phyloP scores from a whole-genome alignment of 2,113 vertebrate species.

The Accipiter cooperii region DNA sequence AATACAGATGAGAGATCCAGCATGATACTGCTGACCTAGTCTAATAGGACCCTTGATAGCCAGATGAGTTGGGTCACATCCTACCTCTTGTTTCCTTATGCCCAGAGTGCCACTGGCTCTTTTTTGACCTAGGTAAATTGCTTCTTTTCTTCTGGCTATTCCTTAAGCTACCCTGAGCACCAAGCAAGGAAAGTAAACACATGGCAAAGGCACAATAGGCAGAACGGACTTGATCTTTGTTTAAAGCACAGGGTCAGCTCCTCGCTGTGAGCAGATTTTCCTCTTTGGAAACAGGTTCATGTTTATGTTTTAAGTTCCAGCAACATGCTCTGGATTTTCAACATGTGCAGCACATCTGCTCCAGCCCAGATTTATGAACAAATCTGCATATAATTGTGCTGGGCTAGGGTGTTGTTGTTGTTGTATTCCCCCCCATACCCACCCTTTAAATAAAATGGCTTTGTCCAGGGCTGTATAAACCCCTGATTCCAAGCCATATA shows the following conservation, averaged over 20 bases:
- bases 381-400: slow-evolving; percentile 79
- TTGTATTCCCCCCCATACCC: not conserved
- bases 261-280: slow-evolving; percentile 76
- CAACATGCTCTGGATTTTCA: slow-evolving; percentile 65
- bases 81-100: not conserved
- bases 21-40: slow-evolving; percentile 40
- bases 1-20: slow-evolving; percentile 32
- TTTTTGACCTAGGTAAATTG: slow-evolving; percentile 30
- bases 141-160: slow-evolving; percentile 45
- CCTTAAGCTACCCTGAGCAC: slow-evolving; percentile 49
- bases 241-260: slow-evolving; percentile 72
- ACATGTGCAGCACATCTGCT: slow-evolving; percentile 76
- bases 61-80: slow-evolving; percentile 16
- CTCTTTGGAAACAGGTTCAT: slow-evolving; percentile 76
- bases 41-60: slow-evolving; percentile 46
- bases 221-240: slow-evolving; percentile 64
- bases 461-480: slow-evolving; percentile 68
- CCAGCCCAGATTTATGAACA: slow-evolving; percentile 72
- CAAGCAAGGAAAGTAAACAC: slow-evolving; percentile 39
- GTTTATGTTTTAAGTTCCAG: slow-evolving; percentile 77
- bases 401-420: slow-evolving; percentile 57
- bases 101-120: not conserved
- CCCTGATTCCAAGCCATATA: slow-evolving; percentile 77
- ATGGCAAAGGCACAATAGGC: slow-evolving; percentile 63
- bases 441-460: slow-evolving; percentile 74